phyloP scores from a whole-genome alignment of 2,797 vertebrate species.

The Malacoctenus gilli region DNA sequence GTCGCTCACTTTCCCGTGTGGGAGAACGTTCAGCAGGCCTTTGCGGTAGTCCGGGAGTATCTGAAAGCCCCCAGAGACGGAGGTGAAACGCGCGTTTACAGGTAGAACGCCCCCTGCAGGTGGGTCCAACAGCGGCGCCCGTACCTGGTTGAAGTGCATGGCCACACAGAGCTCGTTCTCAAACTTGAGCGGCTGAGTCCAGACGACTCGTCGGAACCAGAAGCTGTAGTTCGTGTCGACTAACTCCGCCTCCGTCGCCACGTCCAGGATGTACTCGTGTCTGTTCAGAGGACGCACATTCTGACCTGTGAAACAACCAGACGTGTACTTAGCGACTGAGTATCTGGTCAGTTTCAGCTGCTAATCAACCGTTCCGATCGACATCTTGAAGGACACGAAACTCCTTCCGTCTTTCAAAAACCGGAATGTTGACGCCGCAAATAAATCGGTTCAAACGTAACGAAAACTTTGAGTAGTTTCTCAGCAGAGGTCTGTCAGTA shows the following conservation, averaged over 20 bases:
- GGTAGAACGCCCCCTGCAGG: background rate
- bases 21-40: slow-evolving; percentile 88
- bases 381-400: too few relatives aligned
- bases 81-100: background rate
- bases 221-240: slow-evolving; percentile 87
- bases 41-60: slow-evolving; percentile 93
- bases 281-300: slow-evolving; percentile 90
- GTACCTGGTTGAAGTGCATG: slow-evolving; percentile 94
- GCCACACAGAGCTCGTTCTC: slow-evolving; percentile 93
- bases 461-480: too few relatives aligned
- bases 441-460: too few relatives aligned
- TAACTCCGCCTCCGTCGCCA: slow-evolving; percentile 86
- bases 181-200: slow-evolving; percentile 91
- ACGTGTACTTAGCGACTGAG: background rate
- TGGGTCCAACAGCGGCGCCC: background rate
- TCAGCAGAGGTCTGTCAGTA: too few relatives aligned
- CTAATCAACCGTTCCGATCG: too few relatives aligned
- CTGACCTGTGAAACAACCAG: slow-evolving; percentile 83
- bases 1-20: slow-evolving; percentile 82
- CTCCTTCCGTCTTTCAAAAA: too few relatives aligned
- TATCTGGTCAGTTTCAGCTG: too few relatives aligned
- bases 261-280: slow-evolving; percentile 90
- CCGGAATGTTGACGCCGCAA: too few relatives aligned
- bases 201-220: slow-evolving; percentile 94
- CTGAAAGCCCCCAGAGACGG: slow-evolving; percentile 65